These are phyloP conservation scores for Drosophila melanica DNA, from an alignment of 1,140 invertebrate species.

Conservation along the genomic window DNA sequence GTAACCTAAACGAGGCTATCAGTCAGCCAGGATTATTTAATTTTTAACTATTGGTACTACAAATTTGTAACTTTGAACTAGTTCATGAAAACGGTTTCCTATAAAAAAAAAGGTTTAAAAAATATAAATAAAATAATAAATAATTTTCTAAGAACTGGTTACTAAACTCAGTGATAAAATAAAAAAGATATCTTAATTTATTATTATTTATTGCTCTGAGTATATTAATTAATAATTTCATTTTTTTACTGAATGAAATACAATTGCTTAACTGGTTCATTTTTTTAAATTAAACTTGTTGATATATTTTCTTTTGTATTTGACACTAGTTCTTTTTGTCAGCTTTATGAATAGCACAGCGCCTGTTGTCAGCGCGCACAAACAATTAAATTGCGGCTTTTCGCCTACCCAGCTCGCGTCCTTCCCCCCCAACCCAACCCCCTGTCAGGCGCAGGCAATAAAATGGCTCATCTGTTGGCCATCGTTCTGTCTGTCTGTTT, in stretches of 20 bases:
- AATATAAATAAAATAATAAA: constrained; percentile 1
- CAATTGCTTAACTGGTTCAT: no score
- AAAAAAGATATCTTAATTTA: background rate
- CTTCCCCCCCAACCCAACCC: background rate
- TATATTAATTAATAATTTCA: no score
- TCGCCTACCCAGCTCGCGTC: background rate
- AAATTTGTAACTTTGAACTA: background rate
- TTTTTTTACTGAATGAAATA: no score
- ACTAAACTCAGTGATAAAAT: background rate
- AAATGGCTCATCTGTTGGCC: constrained; percentile 74
- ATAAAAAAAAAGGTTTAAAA: background rate
- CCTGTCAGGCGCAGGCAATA: constrained; percentile 52
- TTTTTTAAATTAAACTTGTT: background rate
- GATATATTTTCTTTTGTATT: constrained; percentile 5
- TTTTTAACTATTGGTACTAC: no score
- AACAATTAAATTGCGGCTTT: constrained; percentile 51
- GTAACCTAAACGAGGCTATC: constrained; percentile 13
- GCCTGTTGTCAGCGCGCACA: constrained; percentile 32
- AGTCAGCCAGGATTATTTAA: constrained; percentile 28
- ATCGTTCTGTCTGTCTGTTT: constrained; percentile 19
- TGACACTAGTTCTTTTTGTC: constrained; percentile 3
- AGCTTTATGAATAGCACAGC: background rate
- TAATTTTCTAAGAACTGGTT: background rate
- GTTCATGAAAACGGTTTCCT: constrained; percentile 1
- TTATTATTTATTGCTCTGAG: background rate